Evolutionary conservation across 2,888 invertebrate genomes (phyloP).

Genomic region (Tenthredo scrophulariae): DNA sequence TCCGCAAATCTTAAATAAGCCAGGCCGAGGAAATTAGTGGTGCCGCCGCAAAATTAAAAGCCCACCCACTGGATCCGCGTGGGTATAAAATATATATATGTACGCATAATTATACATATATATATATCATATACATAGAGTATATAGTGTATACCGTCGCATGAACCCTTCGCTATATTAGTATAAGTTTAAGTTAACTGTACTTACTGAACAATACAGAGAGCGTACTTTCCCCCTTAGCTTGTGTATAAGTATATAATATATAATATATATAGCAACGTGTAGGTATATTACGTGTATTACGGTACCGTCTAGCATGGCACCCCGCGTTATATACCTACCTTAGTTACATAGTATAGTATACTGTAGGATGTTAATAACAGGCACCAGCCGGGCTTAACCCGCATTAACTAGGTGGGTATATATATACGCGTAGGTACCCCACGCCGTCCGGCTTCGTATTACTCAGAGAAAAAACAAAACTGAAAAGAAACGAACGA

Average conservation of each 20-base stretch:
- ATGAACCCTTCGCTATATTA: background rate
- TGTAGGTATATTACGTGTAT: constrained; percentile 20
- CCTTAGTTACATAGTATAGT: constrained; percentile 30
- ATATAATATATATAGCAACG: background rate
- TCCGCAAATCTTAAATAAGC: constrained; percentile 57
- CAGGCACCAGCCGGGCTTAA: constrained; percentile 50
- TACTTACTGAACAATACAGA: constrained; percentile 37
- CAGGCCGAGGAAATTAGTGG: constrained; percentile 55
- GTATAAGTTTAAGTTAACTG: constrained; percentile 28
- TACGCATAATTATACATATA: background rate
- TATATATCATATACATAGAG: background rate
- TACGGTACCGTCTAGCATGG: background rate
- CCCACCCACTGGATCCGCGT: constrained; percentile 38
- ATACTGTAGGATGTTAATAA: constrained; percentile 48
- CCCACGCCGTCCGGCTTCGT: background rate
- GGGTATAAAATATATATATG: background rate
- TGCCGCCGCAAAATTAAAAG: constrained; percentile 53
- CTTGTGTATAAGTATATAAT: constrained; percentile 23
- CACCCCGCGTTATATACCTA: constrained; percentile 12
- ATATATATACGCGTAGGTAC: background rate
- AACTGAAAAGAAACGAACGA: background rate
- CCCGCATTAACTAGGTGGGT: constrained; percentile 47
- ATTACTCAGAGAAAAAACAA: background rate
- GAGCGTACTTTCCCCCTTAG: background rate
- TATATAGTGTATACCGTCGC: background rate